These are phyloP conservation scores for Willowsia nigromaculata DNA, from an alignment of 2,888 invertebrate species.

Conservation along the genomic window DNA sequence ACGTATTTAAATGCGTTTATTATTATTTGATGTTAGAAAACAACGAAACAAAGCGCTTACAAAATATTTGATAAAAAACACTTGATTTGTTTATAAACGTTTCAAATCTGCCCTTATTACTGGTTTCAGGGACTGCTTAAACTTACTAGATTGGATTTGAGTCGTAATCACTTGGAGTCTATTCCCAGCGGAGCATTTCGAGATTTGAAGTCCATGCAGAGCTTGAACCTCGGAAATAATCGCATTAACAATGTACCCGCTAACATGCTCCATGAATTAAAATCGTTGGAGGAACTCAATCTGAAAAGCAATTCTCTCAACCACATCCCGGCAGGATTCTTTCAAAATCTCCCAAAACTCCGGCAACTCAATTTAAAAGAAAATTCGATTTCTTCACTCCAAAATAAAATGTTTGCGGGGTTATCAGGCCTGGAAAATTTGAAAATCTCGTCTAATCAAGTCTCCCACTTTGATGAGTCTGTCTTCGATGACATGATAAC, in stretches of 20 bases:
- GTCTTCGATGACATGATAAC: slow-evolving; percentile 86
- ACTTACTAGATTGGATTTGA: slow-evolving; percentile 87
- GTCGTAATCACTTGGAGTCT: slow-evolving; percentile 86
- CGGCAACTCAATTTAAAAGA: slow-evolving; percentile 77
- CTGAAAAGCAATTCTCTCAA: slow-evolving; percentile 78
- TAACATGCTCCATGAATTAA: slow-evolving; percentile 74
- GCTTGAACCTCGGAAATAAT: slow-evolving; percentile 86
- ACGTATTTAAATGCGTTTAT: too few relatives aligned
- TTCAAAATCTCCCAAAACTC: slow-evolving; percentile 71
- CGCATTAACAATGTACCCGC: slow-evolving; percentile 76
- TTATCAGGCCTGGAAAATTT: slow-evolving; percentile 80
- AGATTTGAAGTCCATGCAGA: slow-evolving; percentile 87
- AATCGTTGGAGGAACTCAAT: slow-evolving; percentile 76
- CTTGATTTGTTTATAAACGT: too few relatives aligned
- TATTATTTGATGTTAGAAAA: too few relatives aligned
- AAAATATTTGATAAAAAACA: too few relatives aligned
- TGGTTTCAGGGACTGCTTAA: slow-evolving; percentile 86
- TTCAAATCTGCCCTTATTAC: too few relatives aligned
- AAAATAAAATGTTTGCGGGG: slow-evolving; percentile 71
- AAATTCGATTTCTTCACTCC: slow-evolving; percentile 75
- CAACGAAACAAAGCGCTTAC: too few relatives aligned
- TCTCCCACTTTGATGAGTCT: slow-evolving; percentile 86
- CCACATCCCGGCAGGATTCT: slow-evolving; percentile 75
- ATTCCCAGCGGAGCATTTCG: slow-evolving; percentile 89
- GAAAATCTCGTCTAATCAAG: slow-evolving; percentile 87